phyloP scores from a whole-genome alignment of 2,797 vertebrate species.

The Molossus alvarezi region DNA sequence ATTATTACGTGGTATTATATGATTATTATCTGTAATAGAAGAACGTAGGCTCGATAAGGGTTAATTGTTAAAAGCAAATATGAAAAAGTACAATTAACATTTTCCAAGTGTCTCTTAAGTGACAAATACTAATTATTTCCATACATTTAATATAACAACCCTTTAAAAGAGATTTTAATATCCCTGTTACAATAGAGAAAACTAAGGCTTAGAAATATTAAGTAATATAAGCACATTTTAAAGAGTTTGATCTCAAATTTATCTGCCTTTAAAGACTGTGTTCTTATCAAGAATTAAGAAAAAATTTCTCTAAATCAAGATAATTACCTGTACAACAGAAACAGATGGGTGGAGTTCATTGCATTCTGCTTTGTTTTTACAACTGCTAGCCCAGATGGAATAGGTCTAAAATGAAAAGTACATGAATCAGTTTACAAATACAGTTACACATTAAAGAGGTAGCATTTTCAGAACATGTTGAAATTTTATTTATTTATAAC shows the following conservation, averaged over 20 bases:
- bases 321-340: slow-evolving; percentile 97
- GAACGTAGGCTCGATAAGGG: neutral
- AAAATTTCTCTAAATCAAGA: slow-evolving; percentile 35
- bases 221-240: neutral
- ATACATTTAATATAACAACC: neutral
- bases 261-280: slow-evolving; percentile 3
- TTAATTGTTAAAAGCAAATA: slow-evolving; percentile 29
- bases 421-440: neutral
- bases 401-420: slow-evolving; percentile 92
- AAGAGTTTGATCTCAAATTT: slow-evolving; percentile 37
- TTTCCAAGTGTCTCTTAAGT: slow-evolving; percentile 49
- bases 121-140: slow-evolving; percentile 45
- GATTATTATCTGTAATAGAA: slow-evolving; percentile 11
- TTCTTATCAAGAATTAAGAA: slow-evolving; percentile 45
- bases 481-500: slow-evolving; percentile 24
- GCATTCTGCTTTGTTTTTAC: slow-evolving; percentile 98
- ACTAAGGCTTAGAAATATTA: slow-evolving; percentile 26
- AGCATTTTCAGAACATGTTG: neutral
- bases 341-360: slow-evolving; percentile 98
- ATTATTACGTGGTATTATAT: neutral
- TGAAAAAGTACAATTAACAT: neutral
- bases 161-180: slow-evolving; percentile 64
- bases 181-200: slow-evolving; percentile 36
- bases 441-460: neutral
- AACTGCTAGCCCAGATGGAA: slow-evolving; percentile 98